Evolutionary conservation across 2,888 invertebrate species (phyloP).

Genomic region (Eutolmus rufibarbis): DNA sequence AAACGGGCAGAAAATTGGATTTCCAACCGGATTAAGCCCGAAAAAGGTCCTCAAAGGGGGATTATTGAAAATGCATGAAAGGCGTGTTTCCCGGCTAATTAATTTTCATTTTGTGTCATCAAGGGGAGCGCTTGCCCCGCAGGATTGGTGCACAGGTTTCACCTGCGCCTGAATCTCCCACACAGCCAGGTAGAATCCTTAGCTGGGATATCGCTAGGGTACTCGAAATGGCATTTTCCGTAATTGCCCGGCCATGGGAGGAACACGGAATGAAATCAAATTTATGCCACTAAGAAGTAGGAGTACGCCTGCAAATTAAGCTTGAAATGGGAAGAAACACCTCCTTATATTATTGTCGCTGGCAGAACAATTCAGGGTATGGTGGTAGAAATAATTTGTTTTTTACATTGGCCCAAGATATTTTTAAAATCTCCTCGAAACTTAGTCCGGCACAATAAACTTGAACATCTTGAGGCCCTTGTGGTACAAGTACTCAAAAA

Average conservation of each 20-base stretch:
- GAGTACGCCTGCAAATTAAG: neutral
- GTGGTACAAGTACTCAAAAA: neutral
- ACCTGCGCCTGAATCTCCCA: neutral
- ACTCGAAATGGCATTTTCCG: conserved; percentile 24
- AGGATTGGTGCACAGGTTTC: neutral
- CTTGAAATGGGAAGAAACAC: neutral
- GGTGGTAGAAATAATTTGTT: neutral
- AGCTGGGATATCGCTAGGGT: neutral
- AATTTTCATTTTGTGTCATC: conserved; percentile 44
- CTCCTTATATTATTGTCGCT: neutral
- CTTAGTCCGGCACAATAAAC: neutral
- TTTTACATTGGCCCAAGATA: neutral
- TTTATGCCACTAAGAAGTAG: neutral
- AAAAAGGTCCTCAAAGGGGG: conserved; percentile 31
- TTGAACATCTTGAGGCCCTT: neutral
- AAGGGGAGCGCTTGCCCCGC: neutral
- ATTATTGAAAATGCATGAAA: conserved; percentile 44
- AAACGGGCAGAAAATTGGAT: conserved; percentile 39
- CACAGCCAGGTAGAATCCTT: neutral
- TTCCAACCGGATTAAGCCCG: conserved; percentile 31
- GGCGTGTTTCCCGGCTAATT: conserved; percentile 44
- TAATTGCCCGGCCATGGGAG: neutral
- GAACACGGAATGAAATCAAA: conserved; percentile 24
- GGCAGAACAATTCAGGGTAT: neutral
- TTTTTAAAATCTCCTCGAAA: neutral